phyloP scores from a whole-genome alignment of 64 coral and sea anemone species.

The Acropora tenuis region DNA sequence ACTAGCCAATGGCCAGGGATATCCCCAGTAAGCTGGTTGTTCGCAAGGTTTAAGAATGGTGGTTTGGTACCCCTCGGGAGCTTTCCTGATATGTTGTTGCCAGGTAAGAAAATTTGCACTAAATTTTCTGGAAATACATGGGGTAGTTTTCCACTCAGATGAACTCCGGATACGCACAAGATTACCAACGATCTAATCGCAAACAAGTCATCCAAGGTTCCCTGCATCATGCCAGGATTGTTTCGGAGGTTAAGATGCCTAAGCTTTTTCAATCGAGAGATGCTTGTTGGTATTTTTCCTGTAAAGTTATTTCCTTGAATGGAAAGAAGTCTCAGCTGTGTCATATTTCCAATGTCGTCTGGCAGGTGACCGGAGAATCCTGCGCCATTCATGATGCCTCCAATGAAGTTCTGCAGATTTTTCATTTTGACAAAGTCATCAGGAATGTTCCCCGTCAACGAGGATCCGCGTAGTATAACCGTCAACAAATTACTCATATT shows the following conservation, averaged over 20 bases:
- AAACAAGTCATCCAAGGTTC: slow-evolving; percentile 3
- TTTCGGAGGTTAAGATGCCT: slow-evolving; percentile 24
- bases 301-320: slow-evolving; percentile 35
- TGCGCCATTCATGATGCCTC: slow-evolving; percentile 5
- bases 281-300: slow-evolving; percentile 46
- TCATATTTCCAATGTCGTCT: slow-evolving; percentile 41
- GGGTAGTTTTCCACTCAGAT: slow-evolving; percentile 29
- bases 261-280: slow-evolving; percentile 24
- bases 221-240: slow-evolving; percentile 32
- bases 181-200: not conserved
- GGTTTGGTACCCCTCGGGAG: not conserved
- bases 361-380: slow-evolving; percentile 39
- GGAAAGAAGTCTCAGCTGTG: not conserved
- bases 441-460: slow-evolving; percentile 25
- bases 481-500: slow-evolving; percentile 25
- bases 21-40: slow-evolving; percentile 24
- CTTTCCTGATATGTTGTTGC: slow-evolving; percentile 9
- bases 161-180: slow-evolving; percentile 34
- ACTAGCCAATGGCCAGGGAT: slow-evolving; percentile 5
- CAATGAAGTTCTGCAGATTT: slow-evolving; percentile 14
- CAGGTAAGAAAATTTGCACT: not conserved
- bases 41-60: slow-evolving; percentile 5
- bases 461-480: slow-evolving; percentile 3
- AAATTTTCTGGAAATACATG: not conserved
- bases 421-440: not conserved